Conservation (phyloP, 1,140 invertebrate species). For the Bombus haemorrhoidalis region DNA sequence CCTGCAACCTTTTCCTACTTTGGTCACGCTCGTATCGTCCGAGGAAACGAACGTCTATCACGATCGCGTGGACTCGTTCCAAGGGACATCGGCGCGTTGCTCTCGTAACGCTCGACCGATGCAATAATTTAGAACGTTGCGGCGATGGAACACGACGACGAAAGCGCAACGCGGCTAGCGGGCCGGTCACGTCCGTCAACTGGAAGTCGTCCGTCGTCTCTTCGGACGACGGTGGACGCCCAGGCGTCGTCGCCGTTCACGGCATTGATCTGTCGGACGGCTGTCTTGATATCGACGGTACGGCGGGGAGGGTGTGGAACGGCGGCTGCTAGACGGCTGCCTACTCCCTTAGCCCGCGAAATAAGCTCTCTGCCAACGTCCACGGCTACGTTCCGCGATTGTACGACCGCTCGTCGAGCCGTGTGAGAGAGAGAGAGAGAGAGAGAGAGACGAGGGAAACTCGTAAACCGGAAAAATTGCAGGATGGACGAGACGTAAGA, state of each 20-base stretch:
- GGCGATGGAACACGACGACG: not conserved
- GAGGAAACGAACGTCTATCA: not conserved
- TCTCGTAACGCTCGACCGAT: not conserved
- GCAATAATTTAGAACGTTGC: not conserved
- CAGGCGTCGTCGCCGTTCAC: conserved; percentile 78
- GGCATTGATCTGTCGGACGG: conserved; percentile 81
- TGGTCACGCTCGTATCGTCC: not conserved
- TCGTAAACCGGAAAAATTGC: conserved; percentile 7
- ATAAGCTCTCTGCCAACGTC: conserved; percentile 14
- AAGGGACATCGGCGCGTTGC: not conserved
- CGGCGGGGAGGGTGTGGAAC: conserved; percentile 67
- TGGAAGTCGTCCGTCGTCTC: conserved; percentile 59
- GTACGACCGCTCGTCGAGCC: not conserved
- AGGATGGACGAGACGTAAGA: not conserved
- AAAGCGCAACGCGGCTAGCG: not conserved
- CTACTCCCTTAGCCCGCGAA: conserved; percentile 48
- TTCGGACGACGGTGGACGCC: conserved; percentile 71
- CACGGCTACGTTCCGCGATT: not conserved
- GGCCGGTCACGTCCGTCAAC: conserved; percentile 25
- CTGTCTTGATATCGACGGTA: conserved; percentile 80
- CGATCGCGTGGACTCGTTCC: not conserved
- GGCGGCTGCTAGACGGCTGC: conserved; percentile 66
- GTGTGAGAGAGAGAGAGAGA: too few relatives aligned
- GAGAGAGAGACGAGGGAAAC: not conserved
- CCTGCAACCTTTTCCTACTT: conserved; percentile 2